phyloP scores from a whole-genome alignment of 37 sponge, comb jelly and placozoan species.

The Crambe crambe region DNA sequence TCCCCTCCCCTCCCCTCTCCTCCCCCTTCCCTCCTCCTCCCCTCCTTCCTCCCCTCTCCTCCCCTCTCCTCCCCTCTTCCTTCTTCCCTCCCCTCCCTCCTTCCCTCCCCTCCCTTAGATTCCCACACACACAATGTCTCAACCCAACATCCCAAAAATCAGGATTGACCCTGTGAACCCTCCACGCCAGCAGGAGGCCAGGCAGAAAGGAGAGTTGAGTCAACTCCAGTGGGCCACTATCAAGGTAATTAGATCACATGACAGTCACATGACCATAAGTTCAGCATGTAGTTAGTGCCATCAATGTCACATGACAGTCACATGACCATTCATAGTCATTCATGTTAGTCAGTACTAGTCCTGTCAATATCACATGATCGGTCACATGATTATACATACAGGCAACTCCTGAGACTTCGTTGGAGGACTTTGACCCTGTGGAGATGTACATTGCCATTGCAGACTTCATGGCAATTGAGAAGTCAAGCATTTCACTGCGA shows the following conservation, averaged over 20 bases:
- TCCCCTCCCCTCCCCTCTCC: neutral
- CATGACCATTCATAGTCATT: too few relatives aligned
- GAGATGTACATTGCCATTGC: slow-evolving; percentile 54
- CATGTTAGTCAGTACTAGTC: too few relatives aligned
- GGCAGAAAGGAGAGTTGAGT: slow-evolving; percentile 20
- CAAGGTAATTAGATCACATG: neutral
- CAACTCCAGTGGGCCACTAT: slow-evolving; percentile 18
- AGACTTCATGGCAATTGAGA: slow-evolving; percentile 44
- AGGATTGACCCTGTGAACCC: neutral
- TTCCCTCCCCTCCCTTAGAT: slow-evolving; percentile 3
- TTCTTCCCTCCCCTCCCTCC: slow-evolving; percentile 8
- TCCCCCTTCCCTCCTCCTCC: neutral
- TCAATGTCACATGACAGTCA: too few relatives aligned
- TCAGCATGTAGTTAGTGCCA: too few relatives aligned
- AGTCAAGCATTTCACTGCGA: slow-evolving; percentile 31
- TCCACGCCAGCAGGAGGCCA: neutral
- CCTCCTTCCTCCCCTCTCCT: slow-evolving; percentile 5
- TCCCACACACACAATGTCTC: slow-evolving; percentile 16
- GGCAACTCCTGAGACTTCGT: neutral
- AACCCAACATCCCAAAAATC: slow-evolving; percentile 17
- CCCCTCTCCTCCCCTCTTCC: slow-evolving; percentile 1
- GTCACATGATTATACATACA: too few relatives aligned
- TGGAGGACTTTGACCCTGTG: slow-evolving; percentile 39
- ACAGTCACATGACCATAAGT: neutral
- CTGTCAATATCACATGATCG: too few relatives aligned